phyloP scores from a whole-genome alignment of 2,797 vertebrate genomes.

The Anas bernieri region DNA sequence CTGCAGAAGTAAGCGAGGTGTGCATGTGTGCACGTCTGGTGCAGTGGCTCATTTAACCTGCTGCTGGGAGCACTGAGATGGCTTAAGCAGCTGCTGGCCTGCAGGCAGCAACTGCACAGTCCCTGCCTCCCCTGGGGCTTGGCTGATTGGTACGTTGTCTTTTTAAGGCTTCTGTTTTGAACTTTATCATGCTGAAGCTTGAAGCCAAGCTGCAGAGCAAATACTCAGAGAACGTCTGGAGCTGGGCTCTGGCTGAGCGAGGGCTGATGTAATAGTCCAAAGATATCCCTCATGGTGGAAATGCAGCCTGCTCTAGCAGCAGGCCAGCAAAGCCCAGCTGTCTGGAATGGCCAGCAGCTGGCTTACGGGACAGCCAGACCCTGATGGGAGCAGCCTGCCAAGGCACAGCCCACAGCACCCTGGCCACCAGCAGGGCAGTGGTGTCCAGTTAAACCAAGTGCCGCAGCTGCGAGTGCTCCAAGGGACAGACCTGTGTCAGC shows the following conservation, averaged over 20 bases:
- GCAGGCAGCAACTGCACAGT: neutral
- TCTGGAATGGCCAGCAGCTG: neutral
- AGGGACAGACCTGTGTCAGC: fast-evolving
- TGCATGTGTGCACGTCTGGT: neutral
- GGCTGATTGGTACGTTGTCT: slow-evolving; percentile 55
- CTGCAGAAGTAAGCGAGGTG: fast-evolving
- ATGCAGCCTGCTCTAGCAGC: neutral
- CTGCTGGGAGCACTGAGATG: neutral
- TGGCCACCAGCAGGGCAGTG: fast-evolving
- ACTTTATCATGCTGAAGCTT: slow-evolving; percentile 61
- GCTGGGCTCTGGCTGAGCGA: slow-evolving; percentile 35
- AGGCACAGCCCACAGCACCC: fast-evolving
- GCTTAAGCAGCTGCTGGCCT: neutral
- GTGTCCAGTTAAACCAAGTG: neutral
- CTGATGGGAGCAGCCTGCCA: neutral
- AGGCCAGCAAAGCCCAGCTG: neutral
- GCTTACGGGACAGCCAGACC: neutral
- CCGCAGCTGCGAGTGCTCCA: neutral
- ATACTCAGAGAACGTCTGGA: slow-evolving; percentile 45
- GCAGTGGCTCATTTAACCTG: neutral
- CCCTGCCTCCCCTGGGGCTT: neutral
- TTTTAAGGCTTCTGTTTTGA: slow-evolving; percentile 65
- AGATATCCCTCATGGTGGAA: slow-evolving; percentile 69
- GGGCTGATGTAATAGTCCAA: slow-evolving; percentile 74
- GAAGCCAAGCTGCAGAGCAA: slow-evolving; percentile 37